Evolutionary conservation across 2,888 invertebrate genomes (phyloP).

Genomic region (Cephus runcator): DNA sequence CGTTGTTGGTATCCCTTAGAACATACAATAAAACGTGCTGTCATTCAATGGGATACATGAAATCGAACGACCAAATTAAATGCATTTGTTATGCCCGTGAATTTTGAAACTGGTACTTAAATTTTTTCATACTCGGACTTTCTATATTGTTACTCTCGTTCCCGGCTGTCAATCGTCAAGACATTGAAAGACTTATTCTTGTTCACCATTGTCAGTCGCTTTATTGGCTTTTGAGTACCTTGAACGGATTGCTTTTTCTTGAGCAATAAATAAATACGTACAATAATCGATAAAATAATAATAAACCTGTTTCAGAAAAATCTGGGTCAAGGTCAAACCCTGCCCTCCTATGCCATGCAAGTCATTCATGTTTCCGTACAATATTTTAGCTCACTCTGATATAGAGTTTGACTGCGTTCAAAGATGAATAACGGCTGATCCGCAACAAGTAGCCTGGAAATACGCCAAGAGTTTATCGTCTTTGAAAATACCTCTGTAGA

Average conservation of each 20-base stretch:
- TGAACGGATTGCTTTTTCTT: not conserved
- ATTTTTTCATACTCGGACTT: not conserved
- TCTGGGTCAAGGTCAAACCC: constrained; percentile 56
- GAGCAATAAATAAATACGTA: not conserved
- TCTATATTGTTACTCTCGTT: not conserved
- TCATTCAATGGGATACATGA: no score
- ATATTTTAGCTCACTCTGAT: constrained; percentile 33
- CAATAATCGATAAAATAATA: not conserved
- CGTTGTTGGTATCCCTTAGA: not conserved
- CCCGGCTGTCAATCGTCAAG: not conserved
- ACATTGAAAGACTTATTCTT: not conserved
- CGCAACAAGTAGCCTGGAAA: constrained; percentile 52
- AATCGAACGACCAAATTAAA: not conserved
- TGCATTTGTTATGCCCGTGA: not conserved
- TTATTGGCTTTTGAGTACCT: not conserved
- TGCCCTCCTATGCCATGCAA: constrained; percentile 31
- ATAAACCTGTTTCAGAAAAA: constrained; percentile 21
- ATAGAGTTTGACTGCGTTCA: constrained; percentile 26
- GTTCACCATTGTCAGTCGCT: not conserved
- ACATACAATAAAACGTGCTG: not conserved
- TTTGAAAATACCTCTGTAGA: no score
- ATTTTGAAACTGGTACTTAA: not conserved
- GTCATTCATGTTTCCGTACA: constrained; percentile 52
- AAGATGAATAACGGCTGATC: constrained; percentile 50
- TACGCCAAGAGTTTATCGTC: not conserved